Base-by-base conservation (phyloP, 2,113 vertebrate species). In the Caranx melampygus region DNA sequence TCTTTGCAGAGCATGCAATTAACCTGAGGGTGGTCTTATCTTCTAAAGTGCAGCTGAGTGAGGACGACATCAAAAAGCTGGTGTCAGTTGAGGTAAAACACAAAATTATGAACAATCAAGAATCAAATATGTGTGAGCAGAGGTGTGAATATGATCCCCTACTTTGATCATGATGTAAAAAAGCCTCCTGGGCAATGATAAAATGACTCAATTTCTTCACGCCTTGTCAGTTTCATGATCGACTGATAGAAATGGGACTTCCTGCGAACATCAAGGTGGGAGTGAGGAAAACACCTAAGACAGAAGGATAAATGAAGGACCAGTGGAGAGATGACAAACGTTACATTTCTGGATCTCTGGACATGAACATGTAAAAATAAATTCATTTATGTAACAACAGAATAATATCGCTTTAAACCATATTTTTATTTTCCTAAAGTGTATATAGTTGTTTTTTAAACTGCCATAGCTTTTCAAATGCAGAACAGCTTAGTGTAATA, bases 201-300 rank as follows among this genome's bases (percentile, higher is more conserved):
- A 5, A 52, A n/a, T 52, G 9, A 20, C 51, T 20, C 3, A 52
- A n/a, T 54, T 34, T 10, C 1, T 72, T 71, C 47, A 8, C 58
- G 15, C n/a, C 51, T 61, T 37, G 3, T 26, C 70, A 80, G 78
- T 26, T 73, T 54, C 63, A 3, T 2, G 4, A 15, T 12, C 35
- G 42, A 0, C 62, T 67, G 54, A 73, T 45, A 35, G 26, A 80
- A 44, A 54, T 35, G 34, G 78, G 70, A 26, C 44, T 80, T 54
- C 26, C 70, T 42, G 1, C 6, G 9, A 74, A 13, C 78, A 51
- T 61, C 55, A 80, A 67, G 8, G 33, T 73, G 33, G 34, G 44
- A 8, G 2, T 52, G 51, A 52, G 9, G 51, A 52, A 9, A 52
- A 7, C 51, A n/a, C 8, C 47, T 18, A 49, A 18, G 47, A 49